A percentile compares a stretch with the other conserved stretches of the same genome.
phyloP scores from a whole-genome alignment of 2,797 vertebrate species.

The Cirrhinus mrigala region DNA sequence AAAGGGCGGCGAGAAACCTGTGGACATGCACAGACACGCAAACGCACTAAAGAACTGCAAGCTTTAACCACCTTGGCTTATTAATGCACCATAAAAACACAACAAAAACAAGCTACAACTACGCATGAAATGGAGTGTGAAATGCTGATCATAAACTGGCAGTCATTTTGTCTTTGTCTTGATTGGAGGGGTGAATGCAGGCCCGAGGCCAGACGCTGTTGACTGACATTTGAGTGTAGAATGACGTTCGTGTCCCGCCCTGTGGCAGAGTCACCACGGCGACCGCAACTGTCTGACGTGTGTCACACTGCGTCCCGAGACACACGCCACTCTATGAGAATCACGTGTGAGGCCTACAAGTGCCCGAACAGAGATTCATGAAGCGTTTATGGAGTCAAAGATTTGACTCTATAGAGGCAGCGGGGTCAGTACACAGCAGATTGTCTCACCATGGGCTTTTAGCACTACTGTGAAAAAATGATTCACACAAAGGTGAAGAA shows the following conservation, averaged over 20 bases:
- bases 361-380: neutral
- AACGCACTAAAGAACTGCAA: constrained; percentile 10
- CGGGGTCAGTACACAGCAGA: neutral
- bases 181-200: constrained; percentile 73
- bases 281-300: constrained; percentile 72
- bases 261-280: constrained; percentile 63
- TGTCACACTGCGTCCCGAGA: constrained; percentile 63
- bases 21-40: constrained; percentile 47
- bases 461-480: constrained; percentile 4
- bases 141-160: constrained; percentile 44
- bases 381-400: neutral
- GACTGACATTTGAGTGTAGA: constrained; percentile 77
- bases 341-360: neutral
- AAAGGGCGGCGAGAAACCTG: constrained; percentile 61
- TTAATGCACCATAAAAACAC: constrained; percentile 10
- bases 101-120: neutral
- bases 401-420: neutral
- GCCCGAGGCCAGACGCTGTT: constrained; percentile 66
- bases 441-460: neutral
- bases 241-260: constrained; percentile 71
- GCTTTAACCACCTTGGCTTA: constrained; percentile 9
- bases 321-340: constrained; percentile 21
- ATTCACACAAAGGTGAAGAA: constrained; percentile 1
- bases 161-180: constrained; percentile 67
- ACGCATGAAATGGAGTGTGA: constrained; percentile 29